Conservation (phyloP, 1,140 invertebrate species). For the Chrysoperla carnea region DNA sequence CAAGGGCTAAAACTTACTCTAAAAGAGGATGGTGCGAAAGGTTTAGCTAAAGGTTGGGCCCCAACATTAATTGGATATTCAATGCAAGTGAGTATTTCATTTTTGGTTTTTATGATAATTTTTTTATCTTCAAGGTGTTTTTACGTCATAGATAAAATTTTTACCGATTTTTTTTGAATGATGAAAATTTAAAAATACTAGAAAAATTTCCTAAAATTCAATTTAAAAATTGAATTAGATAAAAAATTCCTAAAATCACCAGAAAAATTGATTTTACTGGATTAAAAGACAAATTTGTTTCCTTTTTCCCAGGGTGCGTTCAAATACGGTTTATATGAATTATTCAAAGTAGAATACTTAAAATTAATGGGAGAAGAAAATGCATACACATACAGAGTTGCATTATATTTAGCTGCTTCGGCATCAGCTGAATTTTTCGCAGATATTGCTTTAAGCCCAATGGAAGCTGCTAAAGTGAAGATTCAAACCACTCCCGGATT, state of each 20-base stretch:
- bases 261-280: too few relatives aligned
- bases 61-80: constrained; percentile 98
- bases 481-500: constrained; percentile 96
- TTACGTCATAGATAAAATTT: too few relatives aligned
- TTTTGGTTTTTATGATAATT: too few relatives aligned
- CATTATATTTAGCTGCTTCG: constrained; percentile 83
- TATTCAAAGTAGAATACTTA: constrained; percentile 72
- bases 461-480: constrained; percentile 93
- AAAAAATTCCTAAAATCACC: too few relatives aligned
- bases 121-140: too few relatives aligned
- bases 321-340: constrained; percentile 80
- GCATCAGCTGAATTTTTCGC: constrained; percentile 99
- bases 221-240: too few relatives aligned
- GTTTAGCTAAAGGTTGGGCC: constrained; percentile 92
- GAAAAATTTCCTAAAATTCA: too few relatives aligned
- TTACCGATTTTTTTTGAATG: too few relatives aligned
- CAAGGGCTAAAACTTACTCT: constrained; percentile 77
- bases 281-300: too few relatives aligned
- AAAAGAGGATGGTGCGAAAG: constrained; percentile 74
- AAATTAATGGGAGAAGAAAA: constrained; percentile 84
- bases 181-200: too few relatives aligned
- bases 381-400: constrained; percentile 82
- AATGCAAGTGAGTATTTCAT: constrained; percentile 42
- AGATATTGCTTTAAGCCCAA: constrained; percentile 92
- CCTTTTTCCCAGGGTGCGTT: constrained; percentile 39